A percentile compares a stretch with the other conserved stretches of the same genome.
These are phyloP conservation scores for Hucho hucho DNA, from an alignment of 2,113 vertebrate species.

Conservation along the genomic window DNA sequence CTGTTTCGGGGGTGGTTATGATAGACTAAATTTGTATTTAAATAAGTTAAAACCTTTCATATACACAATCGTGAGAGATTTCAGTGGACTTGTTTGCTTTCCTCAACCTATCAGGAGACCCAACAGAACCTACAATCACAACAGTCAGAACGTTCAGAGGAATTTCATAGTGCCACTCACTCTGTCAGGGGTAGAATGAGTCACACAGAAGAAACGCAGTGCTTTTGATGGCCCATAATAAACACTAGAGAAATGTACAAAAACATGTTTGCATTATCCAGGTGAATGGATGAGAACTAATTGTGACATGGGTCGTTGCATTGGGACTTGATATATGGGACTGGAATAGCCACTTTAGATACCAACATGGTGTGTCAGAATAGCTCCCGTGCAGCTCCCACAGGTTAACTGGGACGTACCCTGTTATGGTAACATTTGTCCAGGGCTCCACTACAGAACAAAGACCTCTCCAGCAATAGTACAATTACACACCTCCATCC, in stretches of 20 bases:
- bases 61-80: background rate
- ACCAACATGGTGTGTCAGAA: constrained; percentile 23
- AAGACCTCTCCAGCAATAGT: background rate
- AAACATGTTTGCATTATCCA: constrained; percentile 6
- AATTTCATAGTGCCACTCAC: background rate
- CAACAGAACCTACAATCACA: background rate
- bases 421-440: background rate
- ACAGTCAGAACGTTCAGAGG: background rate
- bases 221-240: constrained; percentile 33
- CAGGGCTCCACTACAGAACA: too few species aligned
- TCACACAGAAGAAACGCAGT: background rate
- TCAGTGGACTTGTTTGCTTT: background rate
- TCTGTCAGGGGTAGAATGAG: background rate
- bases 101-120: background rate
- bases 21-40: constrained; percentile 13
- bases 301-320: constrained; percentile 10
- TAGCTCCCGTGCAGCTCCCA: background rate
- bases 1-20: background rate
- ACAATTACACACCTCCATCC: constrained; percentile 27
- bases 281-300: constrained; percentile 4
- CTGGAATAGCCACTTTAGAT: constrained; percentile 20
- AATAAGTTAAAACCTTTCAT: constrained; percentile 44
- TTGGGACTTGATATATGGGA: background rate
- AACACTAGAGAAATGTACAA: constrained; percentile 41
- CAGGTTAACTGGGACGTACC: constrained; percentile 3